A percentile compares a stretch with the other conserved stretches of the same genome.
Conservation (phyloP, 2,113 vertebrate species). For the Oryzias woworae region DNA sequence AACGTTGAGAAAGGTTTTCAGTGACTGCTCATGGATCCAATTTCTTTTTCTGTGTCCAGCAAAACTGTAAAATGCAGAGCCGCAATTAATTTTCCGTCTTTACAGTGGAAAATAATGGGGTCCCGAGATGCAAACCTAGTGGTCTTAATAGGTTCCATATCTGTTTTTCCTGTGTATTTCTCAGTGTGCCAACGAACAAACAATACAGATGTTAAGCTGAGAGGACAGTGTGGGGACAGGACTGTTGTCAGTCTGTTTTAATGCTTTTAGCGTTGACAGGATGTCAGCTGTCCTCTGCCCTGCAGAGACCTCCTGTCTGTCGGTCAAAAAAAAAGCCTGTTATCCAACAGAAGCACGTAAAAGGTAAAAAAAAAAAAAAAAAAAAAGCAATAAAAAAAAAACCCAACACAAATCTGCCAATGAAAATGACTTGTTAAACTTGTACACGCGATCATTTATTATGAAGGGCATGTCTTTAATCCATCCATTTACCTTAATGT, state of each 20-base stretch:
- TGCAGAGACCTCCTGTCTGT: constrained; percentile 13
- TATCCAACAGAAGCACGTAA: constrained; percentile 45
- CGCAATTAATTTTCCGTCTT: constrained; percentile 33
- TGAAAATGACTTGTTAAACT: constrained; percentile 17
- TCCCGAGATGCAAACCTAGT: constrained; percentile 19
- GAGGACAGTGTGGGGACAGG: constrained; percentile 4
- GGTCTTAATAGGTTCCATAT: constrained; percentile 61
- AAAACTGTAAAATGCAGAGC: constrained; percentile 37
- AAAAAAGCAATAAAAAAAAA: neutral
- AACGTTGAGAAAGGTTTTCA: constrained; percentile 22
- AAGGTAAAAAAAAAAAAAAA: neutral
- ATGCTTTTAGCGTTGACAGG: constrained; percentile 55
- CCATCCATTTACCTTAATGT: neutral
- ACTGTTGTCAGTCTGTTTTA: constrained; percentile 41
- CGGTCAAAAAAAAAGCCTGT: constrained; percentile 29
- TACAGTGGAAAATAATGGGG: constrained; percentile 52
- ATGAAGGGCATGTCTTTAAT: no score
- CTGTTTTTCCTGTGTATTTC: constrained; percentile 21
- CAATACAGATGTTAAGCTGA: constrained; percentile 34
- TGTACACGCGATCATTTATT: neutral
- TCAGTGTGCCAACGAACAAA: constrained; percentile 17
- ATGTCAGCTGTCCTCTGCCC: constrained; percentile 38
- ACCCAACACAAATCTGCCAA: constrained; percentile 31
- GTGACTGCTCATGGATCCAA: constrained; percentile 24
- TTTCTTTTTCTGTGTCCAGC: constrained; percentile 25